Conservation (phyloP, 1,140 invertebrate genomes). For the Cotesia typhae region DNA sequence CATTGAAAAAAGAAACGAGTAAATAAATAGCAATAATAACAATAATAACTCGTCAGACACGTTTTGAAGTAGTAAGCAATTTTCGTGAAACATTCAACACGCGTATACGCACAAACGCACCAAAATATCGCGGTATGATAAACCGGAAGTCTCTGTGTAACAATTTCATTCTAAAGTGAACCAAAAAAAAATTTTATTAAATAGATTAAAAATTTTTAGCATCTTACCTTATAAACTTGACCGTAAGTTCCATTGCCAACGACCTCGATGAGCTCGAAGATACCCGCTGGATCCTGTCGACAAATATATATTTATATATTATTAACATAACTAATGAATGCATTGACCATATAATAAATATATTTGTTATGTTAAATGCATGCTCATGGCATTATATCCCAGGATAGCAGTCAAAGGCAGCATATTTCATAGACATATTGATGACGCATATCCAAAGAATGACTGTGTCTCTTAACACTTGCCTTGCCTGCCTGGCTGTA, state of each 20-base stretch:
- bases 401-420: slow-evolving; percentile 1
- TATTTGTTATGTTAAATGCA: too few species aligned
- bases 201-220: slow-evolving; percentile 8
- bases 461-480: neutral
- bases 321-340: slow-evolving; percentile 23
- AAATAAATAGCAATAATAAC: neutral
- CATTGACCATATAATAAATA: slow-evolving; percentile 12
- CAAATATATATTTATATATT: slow-evolving; percentile 56
- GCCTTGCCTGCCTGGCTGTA: neutral
- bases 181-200: neutral
- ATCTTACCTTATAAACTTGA: slow-evolving; percentile 96
- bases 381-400: neutral
- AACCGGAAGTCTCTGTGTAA: slow-evolving; percentile 18
- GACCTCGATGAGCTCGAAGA: slow-evolving; percentile 99
- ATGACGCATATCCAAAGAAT: slow-evolving; percentile 33
- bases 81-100: slow-evolving; percentile 14
- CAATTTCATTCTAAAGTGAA: too few species aligned
- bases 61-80: slow-evolving; percentile 7
- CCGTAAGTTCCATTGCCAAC: slow-evolving; percentile 99
- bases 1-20: slow-evolving; percentile 4
- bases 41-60: slow-evolving; percentile 13
- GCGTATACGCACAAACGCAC: slow-evolving; percentile 8
- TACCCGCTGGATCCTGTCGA: slow-evolving; percentile 96
- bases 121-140: slow-evolving; percentile 3
- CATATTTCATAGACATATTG: slow-evolving; percentile 29